Base-by-base conservation (phyloP, 2,797 vertebrate species). In the Cynopterus sphinx region DNA sequence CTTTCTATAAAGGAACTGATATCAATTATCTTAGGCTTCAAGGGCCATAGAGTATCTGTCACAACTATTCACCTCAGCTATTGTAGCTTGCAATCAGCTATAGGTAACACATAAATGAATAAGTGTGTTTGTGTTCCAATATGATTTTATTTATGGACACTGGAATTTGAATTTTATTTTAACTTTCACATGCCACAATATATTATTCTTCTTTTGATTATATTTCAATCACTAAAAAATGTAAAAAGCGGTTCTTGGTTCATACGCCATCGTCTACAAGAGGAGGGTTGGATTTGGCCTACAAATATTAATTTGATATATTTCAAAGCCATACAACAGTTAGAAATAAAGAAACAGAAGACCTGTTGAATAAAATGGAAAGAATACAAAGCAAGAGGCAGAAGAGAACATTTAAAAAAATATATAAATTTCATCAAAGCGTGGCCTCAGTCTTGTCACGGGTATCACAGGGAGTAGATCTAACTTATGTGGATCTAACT, bases 281-380 rank as follows among this genome's bases (percentile, higher is more conserved):
- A 91, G 7, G 2, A 7, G 51, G 67, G 10, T n/a, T 94, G 10
- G 16, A 51, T 53, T 83, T 79, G 46, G 43, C 63, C 59, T 71
- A 15, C n/a, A 87, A 10, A 70, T 24, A 33, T 4, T 0, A 46
- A 33, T 51, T 73, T 61, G 68, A 81, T 87, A 68, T 75, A 87
- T 73, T 82, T 17, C 46, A 61, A 61, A 73, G 16, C 39, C n/a
- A 63, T 36, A 10, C 51, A 65, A 39, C 53, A 87, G 43, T 65
- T 87, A 75, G n/a, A 95, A 88, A 91, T 26, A 65, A 95, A 92
- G 41, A 63, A 82, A 90, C 4, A 55, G 51, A 77, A 15, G 6
- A 39, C 15, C 9, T 46, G 73, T 57, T 65, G 67, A 81, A 67
- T 67, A 51, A 89, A 93, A 59, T 9, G 3, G 33, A 73, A 28